A percentile compares a stretch with the other conserved stretches of the same genome.
phyloP scores from a whole-genome alignment of 64 coral and sea anemone species.

The Montipora capricornis region DNA sequence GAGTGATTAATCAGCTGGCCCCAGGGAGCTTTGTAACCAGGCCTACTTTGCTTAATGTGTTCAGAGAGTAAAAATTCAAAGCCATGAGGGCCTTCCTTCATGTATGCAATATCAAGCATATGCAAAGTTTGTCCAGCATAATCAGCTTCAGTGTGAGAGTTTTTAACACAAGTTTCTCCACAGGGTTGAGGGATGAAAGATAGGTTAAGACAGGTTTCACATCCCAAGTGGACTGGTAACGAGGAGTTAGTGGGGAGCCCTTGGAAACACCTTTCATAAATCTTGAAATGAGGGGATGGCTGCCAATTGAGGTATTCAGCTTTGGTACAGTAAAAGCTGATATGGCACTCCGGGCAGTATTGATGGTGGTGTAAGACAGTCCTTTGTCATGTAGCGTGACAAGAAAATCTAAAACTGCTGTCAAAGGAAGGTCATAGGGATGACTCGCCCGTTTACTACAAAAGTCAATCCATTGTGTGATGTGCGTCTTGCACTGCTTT shows the following conservation, averaged over 20 bases:
- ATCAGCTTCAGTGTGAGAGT: neutral
- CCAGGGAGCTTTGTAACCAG: conserved; percentile 37
- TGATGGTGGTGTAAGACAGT: conserved; percentile 44
- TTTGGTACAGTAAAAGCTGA: conserved; percentile 42
- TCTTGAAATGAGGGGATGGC: conserved; percentile 45
- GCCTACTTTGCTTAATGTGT: conserved; percentile 49
- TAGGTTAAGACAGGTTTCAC: conserved; percentile 27
- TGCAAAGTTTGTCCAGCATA: conserved; percentile 52
- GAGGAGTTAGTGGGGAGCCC: neutral
- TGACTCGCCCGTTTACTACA: conserved; percentile 53
- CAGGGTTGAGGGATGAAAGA: conserved; percentile 9
- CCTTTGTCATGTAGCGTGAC: conserved; percentile 51
- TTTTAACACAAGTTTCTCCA: neutral
- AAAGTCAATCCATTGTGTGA: conserved; percentile 61
- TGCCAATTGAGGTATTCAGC: conserved; percentile 11
- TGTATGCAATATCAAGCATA: conserved; percentile 43
- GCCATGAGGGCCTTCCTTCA: neutral
- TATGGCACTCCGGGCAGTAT: conserved; percentile 71
- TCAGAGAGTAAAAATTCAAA: conserved; percentile 27
- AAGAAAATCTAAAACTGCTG: conserved; percentile 32
- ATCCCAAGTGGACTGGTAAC: conserved; percentile 21
- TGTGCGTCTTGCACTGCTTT: conserved; percentile 63
- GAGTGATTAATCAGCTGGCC: conserved; percentile 9
- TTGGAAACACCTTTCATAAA: conserved; percentile 57
- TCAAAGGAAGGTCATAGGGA: conserved; percentile 44